phyloP scores from a whole-genome alignment of 1,140 invertebrate genomes.

The Musca vetustissima region DNA sequence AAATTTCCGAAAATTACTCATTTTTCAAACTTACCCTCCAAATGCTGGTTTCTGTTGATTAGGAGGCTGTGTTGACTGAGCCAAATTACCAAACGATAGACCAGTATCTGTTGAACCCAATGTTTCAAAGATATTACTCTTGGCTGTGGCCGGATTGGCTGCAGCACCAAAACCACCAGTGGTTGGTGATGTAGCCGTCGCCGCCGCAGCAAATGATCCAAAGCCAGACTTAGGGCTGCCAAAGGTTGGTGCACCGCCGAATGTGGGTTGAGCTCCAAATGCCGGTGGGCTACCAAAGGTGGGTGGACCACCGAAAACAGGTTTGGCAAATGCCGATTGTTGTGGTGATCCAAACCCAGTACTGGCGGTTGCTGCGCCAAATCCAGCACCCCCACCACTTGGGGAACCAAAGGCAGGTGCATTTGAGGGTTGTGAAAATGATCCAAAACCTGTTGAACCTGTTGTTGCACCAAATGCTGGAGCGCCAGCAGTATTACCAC shows the following conservation, averaged over 20 bases:
- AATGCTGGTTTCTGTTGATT: conserved; percentile 51
- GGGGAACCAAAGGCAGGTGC: conserved; percentile 37
- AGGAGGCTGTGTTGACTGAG: conserved; percentile 55
- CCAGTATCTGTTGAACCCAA: conserved; percentile 59
- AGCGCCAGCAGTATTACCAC: conserved; percentile 19
- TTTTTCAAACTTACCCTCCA: conserved; percentile 53
- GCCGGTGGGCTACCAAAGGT: conserved; percentile 44
- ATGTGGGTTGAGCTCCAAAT: conserved; percentile 57
- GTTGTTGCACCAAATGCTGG: conserved; percentile 38
- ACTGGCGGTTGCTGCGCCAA: too few species aligned
- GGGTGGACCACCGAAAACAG: conserved; percentile 41
- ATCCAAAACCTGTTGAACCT: conserved; percentile 46
- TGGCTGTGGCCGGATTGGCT: conserved; percentile 50
- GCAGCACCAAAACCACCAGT: conserved; percentile 44
- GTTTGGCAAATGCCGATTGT: conserved; percentile 31
- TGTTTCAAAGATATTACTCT: conserved; percentile 60
- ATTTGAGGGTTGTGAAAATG: conserved; percentile 46
- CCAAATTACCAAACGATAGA: conserved; percentile 62
- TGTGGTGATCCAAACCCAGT: conserved; percentile 56
- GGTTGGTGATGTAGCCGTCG: conserved; percentile 34
- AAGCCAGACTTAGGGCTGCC: conserved; percentile 57
- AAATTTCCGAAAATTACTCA: neutral
- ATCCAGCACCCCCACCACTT: conserved; percentile 34
- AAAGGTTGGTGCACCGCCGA: conserved; percentile 59
- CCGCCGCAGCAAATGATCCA: conserved; percentile 42